These are phyloP conservation scores for Nixonia krombeini DNA, from an alignment of 1,140 invertebrate genomes.

Conservation along the genomic window DNA sequence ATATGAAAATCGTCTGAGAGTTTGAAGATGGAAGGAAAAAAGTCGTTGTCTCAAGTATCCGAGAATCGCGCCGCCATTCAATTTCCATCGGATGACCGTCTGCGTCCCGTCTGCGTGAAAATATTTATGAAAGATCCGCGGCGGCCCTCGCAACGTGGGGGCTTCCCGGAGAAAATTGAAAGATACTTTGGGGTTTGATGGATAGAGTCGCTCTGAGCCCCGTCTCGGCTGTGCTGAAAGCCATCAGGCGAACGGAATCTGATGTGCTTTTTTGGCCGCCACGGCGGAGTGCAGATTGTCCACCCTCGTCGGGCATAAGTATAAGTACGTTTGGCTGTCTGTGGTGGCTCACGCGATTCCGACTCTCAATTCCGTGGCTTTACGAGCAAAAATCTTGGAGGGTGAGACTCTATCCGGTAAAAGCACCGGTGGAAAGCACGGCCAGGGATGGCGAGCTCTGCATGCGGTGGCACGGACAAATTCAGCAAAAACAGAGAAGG, in stretches of 20 bases:
- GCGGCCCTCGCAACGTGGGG: constrained; percentile 27
- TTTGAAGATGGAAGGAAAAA: too few relatives aligned
- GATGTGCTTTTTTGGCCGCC: background rate
- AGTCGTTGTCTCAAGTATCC: background rate
- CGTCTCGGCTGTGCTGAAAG: background rate
- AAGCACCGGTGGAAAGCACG: constrained; percentile 5
- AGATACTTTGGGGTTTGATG: constrained; percentile 36
- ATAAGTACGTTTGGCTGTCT: constrained; percentile 3
- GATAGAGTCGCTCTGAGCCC: constrained; percentile 9
- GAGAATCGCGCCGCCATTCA: background rate
- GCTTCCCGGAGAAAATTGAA: constrained; percentile 25
- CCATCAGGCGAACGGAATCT: background rate
- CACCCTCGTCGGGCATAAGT: constrained; percentile 15
- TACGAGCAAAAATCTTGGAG: constrained; percentile 29
- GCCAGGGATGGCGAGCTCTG: background rate
- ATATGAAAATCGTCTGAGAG: too few relatives aligned
- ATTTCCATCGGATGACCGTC: background rate
- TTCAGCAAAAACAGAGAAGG: constrained; percentile 32
- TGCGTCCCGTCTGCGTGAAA: background rate
- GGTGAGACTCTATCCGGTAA: constrained; percentile 6
- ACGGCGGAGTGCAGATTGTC: background rate
- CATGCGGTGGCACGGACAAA: constrained; percentile 30
- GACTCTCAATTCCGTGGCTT: constrained; percentile 4
- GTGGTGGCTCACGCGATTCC: constrained; percentile 13
- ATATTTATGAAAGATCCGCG: background rate